Conservation (phyloP, 1,140 invertebrate genomes). For the Drosophila carrolli region DNA sequence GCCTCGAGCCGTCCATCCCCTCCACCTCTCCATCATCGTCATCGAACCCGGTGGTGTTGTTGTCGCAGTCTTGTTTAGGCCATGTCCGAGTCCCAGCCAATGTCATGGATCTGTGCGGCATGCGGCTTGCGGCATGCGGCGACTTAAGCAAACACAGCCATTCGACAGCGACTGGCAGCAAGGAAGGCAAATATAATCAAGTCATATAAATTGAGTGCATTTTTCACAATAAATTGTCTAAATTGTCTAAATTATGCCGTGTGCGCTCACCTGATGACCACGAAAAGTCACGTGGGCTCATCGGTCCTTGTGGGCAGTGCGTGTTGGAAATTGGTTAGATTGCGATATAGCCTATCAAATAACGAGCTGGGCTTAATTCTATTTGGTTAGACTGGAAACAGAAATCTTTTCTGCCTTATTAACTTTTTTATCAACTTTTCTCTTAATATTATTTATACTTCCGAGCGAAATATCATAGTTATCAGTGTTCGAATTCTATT, state of each 20-base stretch:
- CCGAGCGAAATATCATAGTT: no score
- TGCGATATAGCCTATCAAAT: no score
- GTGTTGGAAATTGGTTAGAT: constrained; percentile 30
- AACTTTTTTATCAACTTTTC: no score
- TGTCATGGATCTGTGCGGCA: constrained; percentile 50
- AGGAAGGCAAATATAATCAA: constrained; percentile 76
- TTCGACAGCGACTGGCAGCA: constrained; percentile 24
- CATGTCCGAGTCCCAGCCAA: constrained; percentile 55
- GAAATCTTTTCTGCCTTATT: background rate
- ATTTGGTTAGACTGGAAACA: background rate
- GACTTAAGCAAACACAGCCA: constrained; percentile 73
- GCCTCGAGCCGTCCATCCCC: constrained; percentile 55
- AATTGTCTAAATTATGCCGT: constrained; percentile 80
- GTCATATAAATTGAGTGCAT: constrained; percentile 83
- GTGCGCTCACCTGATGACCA: constrained; percentile 30
- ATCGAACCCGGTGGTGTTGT: constrained; percentile 42
- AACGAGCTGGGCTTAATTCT: no score
- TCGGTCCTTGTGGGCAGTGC: constrained; percentile 29
- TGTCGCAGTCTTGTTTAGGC: constrained; percentile 55
- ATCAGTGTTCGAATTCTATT: no score
- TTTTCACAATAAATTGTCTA: constrained; percentile 80
- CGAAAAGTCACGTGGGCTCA: constrained; percentile 15
- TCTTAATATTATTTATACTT: no score
- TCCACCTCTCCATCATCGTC: constrained; percentile 4
- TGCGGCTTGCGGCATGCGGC: constrained; percentile 24